These are phyloP conservation scores for Sarcophaga caerulescens DNA, from an alignment of 2,888 invertebrate genomes.

Conservation along the genomic window DNA sequence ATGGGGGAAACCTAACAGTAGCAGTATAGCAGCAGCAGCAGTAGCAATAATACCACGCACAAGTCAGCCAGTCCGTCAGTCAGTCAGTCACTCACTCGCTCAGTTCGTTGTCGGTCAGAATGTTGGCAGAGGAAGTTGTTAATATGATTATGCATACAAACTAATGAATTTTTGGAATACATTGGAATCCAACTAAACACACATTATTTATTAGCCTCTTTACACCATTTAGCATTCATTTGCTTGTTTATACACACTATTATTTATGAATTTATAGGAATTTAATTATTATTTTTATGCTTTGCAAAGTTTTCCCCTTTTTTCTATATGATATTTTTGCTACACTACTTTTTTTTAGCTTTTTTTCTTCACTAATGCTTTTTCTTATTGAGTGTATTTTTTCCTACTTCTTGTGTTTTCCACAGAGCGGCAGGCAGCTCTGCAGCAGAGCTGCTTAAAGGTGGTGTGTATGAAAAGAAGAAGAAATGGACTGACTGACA, in stretches of 20 bases:
- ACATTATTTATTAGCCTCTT: background rate
- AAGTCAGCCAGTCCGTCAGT: background rate
- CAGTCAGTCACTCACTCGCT: too few species aligned
- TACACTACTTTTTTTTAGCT: constrained; percentile 27
- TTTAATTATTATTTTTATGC: background rate
- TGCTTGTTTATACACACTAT: background rate
- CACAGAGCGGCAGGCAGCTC: constrained; percentile 59
- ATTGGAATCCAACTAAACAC: background rate
- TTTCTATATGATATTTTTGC: constrained; percentile 21
- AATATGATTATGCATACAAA: constrained; percentile 52
- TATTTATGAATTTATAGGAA: constrained; percentile 1
- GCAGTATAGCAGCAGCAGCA: constrained; percentile 13
- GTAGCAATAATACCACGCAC: constrained; percentile 17
- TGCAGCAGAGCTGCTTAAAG: constrained; percentile 55
- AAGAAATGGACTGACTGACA: constrained; percentile 53
- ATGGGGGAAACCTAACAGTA: constrained; percentile 59
- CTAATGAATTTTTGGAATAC: background rate
- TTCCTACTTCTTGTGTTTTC: constrained; percentile 58
- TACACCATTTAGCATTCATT: background rate
- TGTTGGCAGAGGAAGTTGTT: constrained; percentile 48
- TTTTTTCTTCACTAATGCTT: constrained; percentile 25
- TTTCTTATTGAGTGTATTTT: constrained; percentile 57
- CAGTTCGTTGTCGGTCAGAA: background rate
- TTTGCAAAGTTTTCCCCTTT: constrained; percentile 1
- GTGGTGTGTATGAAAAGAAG: constrained; percentile 57